Evolutionary conservation across 2,113 vertebrate species (phyloP).

Genomic region (Notarius quadriscutis): DNA sequence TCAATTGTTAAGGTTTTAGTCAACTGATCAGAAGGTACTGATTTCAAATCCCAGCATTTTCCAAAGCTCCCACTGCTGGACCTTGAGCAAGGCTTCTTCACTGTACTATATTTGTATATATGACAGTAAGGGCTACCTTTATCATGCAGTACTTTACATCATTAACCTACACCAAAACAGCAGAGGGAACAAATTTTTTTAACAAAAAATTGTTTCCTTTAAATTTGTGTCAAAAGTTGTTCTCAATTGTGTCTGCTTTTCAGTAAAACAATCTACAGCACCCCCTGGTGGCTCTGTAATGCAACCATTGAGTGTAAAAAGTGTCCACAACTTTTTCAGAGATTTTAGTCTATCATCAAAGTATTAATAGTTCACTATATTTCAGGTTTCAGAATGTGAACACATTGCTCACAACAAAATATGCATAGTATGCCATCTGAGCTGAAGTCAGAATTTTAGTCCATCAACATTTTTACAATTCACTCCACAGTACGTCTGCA

Average conservation of each 20-base stretch:
- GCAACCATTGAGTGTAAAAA: neutral
- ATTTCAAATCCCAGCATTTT: neutral
- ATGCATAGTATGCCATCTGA: slow-evolving; percentile 4
- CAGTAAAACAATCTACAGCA: neutral
- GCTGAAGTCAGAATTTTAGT: neutral
- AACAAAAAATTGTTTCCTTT: neutral
- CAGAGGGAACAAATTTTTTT: neutral
- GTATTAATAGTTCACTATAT: neutral
- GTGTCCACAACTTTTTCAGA: neutral
- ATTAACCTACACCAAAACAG: neutral
- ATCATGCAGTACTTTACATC: neutral
- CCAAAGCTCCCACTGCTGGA: neutral
- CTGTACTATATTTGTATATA: neutral
- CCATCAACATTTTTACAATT: neutral
- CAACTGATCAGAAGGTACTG: neutral
- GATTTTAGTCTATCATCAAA: neutral
- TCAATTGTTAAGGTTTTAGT: neutral
- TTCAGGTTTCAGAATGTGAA: neutral
- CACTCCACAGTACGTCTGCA: neutral
- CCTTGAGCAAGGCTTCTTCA: neutral
- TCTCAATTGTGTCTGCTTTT: neutral
- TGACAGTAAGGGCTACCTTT: neutral
- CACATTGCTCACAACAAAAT: neutral
- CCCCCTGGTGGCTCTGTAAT: neutral
- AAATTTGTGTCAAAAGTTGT: neutral